A percentile compares a stretch with the other conserved stretches of the same genome.
Evolutionary conservation across 2,888 invertebrate genomes (phyloP).

Genomic region (Mystacides longicornis): DNA sequence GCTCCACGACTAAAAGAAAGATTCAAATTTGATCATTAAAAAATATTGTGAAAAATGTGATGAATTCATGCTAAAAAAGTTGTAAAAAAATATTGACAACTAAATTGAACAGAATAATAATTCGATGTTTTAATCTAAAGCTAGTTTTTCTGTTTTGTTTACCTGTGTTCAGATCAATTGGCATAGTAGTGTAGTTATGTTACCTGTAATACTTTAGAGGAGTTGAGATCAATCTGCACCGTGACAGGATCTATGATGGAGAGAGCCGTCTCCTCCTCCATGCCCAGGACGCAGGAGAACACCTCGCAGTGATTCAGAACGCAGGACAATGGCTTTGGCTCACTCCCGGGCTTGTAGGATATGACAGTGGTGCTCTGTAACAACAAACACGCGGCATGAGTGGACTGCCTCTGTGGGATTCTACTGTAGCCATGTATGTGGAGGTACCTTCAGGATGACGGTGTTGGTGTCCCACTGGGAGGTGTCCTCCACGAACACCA

Average conservation of each 20-base stretch:
- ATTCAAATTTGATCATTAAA: too few relatives aligned
- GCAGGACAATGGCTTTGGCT: slow-evolving; percentile 72
- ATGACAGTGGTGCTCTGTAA: slow-evolving; percentile 79
- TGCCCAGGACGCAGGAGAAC: slow-evolving; percentile 84
- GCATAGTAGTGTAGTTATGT: too few relatives aligned
- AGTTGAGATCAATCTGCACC: slow-evolving; percentile 64
- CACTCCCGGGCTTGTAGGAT: slow-evolving; percentile 63
- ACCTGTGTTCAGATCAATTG: too few relatives aligned
- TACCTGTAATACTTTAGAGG: slow-evolving; percentile 45
- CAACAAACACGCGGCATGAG: background rate
- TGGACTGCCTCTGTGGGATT: too few relatives aligned
- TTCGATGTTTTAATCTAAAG: too few relatives aligned
- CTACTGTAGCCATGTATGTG: background rate
- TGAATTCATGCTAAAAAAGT: too few relatives aligned
- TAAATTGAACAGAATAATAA: too few relatives aligned
- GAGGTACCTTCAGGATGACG: slow-evolving; percentile 67
- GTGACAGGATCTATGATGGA: slow-evolving; percentile 92
- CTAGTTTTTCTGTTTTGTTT: too few relatives aligned
- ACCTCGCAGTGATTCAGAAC: slow-evolving; percentile 86
- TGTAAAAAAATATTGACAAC: too few relatives aligned
- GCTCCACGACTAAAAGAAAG: too few relatives aligned
- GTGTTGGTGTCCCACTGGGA: slow-evolving; percentile 86
- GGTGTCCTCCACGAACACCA: slow-evolving; percentile 89
- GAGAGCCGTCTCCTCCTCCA: slow-evolving; percentile 87
- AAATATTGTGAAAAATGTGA: too few relatives aligned